Conservation (phyloP, 1,140 invertebrate species). For the Orius laevigatus region DNA sequence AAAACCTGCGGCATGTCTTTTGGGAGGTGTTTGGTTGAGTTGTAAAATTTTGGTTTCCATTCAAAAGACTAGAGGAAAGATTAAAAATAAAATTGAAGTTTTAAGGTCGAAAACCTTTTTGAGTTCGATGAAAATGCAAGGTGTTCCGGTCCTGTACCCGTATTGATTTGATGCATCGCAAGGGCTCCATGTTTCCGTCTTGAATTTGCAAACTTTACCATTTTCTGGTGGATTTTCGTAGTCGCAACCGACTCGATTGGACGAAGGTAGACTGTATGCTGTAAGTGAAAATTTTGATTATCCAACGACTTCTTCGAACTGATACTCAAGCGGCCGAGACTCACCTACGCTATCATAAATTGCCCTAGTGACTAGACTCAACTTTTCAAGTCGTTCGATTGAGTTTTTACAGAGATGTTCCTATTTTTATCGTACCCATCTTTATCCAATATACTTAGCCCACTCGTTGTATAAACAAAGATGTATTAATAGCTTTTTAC, state of each 20-base stretch:
- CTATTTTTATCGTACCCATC: too few species aligned
- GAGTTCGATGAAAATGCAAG: conserved; percentile 70
- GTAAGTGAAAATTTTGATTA: background rate
- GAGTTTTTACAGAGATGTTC: too few species aligned
- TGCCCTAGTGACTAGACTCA: background rate
- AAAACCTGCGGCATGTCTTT: conserved; percentile 46
- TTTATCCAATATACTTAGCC: too few species aligned
- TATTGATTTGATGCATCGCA: conserved; percentile 47
- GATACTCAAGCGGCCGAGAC: too few species aligned
- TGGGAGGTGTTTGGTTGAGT: conserved; percentile 38
- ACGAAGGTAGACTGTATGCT: conserved; percentile 10
- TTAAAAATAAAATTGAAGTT: conserved; percentile 7
- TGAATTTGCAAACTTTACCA: conserved; percentile 46
- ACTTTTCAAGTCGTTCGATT: background rate
- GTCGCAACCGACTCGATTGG: conserved; percentile 46
- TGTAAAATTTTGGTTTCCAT: conserved; percentile 56
- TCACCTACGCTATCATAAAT: background rate
- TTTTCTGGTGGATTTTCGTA: conserved; percentile 34
- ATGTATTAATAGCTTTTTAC: too few species aligned
- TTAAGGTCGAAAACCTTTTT: conserved; percentile 42
- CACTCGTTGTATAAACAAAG: too few species aligned
- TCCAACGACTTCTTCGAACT: background rate
- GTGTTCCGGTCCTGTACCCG: conserved; percentile 50
- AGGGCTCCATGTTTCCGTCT: conserved; percentile 33
- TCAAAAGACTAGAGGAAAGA: conserved; percentile 32